Percentiles rank a stretch among this genome's conserved stretches.
Conservation (phyloP, 2,888 invertebrate species). For the Gymnocheta viridis region DNA sequence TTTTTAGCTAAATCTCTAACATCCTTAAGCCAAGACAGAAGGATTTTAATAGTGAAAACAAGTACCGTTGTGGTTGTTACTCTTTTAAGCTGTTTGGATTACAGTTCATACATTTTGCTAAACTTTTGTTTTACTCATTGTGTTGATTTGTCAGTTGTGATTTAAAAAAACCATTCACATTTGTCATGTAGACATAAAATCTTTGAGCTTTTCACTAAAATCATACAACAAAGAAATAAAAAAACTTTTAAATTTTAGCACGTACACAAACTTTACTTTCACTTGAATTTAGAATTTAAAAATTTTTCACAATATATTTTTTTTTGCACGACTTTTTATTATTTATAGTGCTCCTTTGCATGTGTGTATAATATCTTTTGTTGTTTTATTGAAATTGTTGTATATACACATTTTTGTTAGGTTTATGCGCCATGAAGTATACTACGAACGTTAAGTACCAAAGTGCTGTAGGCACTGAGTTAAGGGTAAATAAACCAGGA, state of each 20-base stretch:
- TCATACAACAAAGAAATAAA: neutral
- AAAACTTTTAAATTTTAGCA: neutral
- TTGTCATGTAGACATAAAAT: neutral
- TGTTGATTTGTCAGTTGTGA: neutral
- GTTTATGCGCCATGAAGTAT: slow-evolving; percentile 67
- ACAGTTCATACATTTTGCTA: neutral
- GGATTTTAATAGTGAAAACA: neutral
- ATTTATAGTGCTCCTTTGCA: slow-evolving; percentile 10
- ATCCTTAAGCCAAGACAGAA: neutral
- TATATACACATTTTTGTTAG: slow-evolving; percentile 54
- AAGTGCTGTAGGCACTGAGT: slow-evolving; percentile 69
- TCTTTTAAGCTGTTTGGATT: neutral
- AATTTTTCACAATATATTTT: neutral
- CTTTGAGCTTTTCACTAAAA: slow-evolving; percentile 20
- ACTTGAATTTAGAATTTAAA: slow-evolving; percentile 4
- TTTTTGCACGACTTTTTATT: neutral
- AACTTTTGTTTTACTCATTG: neutral
- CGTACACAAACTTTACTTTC: neutral
- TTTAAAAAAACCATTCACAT: neutral
- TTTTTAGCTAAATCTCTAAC: slow-evolving; percentile 16
- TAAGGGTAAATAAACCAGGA: slow-evolving; percentile 60
- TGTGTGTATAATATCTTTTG: slow-evolving; percentile 36
- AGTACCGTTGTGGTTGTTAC: neutral
- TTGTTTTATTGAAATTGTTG: slow-evolving; percentile 49
- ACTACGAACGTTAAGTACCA: slow-evolving; percentile 64